Base-by-base conservation (phyloP, 2,888 invertebrate genomes). In the Marronus borbonicus region DNA sequence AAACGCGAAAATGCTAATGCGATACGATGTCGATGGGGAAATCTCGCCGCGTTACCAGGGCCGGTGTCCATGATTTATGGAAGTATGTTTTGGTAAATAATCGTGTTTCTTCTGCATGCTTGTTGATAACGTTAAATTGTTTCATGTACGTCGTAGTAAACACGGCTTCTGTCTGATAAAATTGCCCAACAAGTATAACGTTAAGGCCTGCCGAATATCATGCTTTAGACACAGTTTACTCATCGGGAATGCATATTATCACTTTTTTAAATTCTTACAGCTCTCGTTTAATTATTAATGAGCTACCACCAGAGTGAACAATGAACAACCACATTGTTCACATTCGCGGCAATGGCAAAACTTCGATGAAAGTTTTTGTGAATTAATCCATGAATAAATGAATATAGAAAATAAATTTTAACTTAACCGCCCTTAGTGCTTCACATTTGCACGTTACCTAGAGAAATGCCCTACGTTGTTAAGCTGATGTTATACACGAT, bases 11-110 rank as follows among this genome's bases (percentile, higher is more conserved):
- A 55, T 20, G 20, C 20, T 55, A 55, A 55, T 55, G 55, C 2
- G 20, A 55, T 17, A 44, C 12, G 44, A 44, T 12, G 8, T 44
- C 44, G 44, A 44, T 12, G 44, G 44, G 44, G 44, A 44, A 44
- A 44, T 44, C 44, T 55, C 17, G 55, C 14, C 5, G 20, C 14
- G 20, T 17, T n/a, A n/a, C 28, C 28, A 3, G 68, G 10, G 14
- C 50, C 28, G 12, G 24, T 49, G 20, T 49, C 24, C 12, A 24
- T 49, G 14, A 49, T 68, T 49, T 49, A 24, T 24, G 20, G 17
- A 44, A 49, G n/a, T 44, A 39, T 39, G n/a, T 64, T 64, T 31
- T 64, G 4, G 64, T 65, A 65, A 65, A 65, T 65, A 65, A 65
- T 55, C 55, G n/a, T 20, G 65, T 17, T 65, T 65, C 44, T 49